Evolutionary conservation across 2,888 invertebrate genomes (phyloP).

Genomic region (Elmis aenea): DNA sequence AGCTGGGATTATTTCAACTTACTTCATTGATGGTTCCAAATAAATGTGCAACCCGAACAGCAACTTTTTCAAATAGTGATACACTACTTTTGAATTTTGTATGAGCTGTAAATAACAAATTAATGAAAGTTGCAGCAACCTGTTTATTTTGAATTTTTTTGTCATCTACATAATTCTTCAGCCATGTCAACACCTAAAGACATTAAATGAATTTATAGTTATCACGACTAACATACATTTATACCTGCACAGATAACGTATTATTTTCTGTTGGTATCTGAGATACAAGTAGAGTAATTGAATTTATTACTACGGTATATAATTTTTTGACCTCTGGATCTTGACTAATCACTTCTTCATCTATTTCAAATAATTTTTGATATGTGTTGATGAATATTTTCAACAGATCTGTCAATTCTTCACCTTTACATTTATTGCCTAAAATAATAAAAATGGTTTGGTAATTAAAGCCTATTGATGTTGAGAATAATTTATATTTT

Average conservation of each 20-base stretch:
- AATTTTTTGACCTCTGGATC: constrained; percentile 41
- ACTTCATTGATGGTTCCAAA: constrained; percentile 48
- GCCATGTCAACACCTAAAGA: constrained; percentile 44
- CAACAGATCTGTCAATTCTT: constrained; percentile 24
- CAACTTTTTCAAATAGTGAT: constrained; percentile 44
- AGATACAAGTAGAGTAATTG: constrained; percentile 30
- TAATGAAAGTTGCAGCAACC: constrained; percentile 37
- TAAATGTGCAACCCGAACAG: constrained; percentile 43
- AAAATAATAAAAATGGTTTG: constrained; percentile 13
- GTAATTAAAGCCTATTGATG: constrained; percentile 6
- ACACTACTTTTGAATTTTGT: constrained; percentile 41
- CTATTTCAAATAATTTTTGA: constrained; percentile 37
- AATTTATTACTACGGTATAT: constrained; percentile 32
- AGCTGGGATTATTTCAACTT: constrained; percentile 26
- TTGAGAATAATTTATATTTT: constrained; percentile 3
- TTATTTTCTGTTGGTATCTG: constrained; percentile 30
- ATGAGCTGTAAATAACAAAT: constrained; percentile 40
- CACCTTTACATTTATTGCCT: constrained; percentile 22
- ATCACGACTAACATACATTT: neutral
- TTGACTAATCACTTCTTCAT: constrained; percentile 35
- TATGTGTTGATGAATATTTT: constrained; percentile 33
- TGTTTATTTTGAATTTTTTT: constrained; percentile 33
- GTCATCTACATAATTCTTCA: constrained; percentile 39
- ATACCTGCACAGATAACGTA: constrained; percentile 32
- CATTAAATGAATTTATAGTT: neutral